Base-by-base conservation (phyloP, 2,113 vertebrate species). In the Panthera tigris region DNA sequence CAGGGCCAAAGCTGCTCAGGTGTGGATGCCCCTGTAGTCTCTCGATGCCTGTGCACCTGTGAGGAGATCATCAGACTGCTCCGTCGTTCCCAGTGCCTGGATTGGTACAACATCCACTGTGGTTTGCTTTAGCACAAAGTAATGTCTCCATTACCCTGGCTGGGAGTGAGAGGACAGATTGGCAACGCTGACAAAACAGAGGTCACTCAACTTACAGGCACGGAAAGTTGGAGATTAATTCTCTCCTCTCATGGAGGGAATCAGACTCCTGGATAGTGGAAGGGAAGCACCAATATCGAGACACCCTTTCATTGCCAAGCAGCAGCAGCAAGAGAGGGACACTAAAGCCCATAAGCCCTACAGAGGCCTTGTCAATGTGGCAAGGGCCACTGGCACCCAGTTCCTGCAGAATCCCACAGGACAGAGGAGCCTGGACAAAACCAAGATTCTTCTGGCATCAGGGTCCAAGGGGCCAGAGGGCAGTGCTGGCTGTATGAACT, bases 171-270 rank as follows among this genome's bases (percentile, higher is more conserved):
- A 96, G 83, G 73, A 96, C 95, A 97, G 93, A 97, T 48, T 96
- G 97, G 90, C 92, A 96, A 98, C 3, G 0, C 76, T 93, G 91
- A 97, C 7, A n/a, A 96, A 83, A 93, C 82, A 97, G 96, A 97
- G 95, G 97, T 97, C 97, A 98, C 71, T 92, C 95, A 97, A 97
- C 57, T 97, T 79, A 97, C 81, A 95, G 0, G 0, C 36, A 23
- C 33, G 89, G 90, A 91, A 97, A 98, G 95, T 16, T 84, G 80
- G 94, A 97, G 97, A 98, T 98, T 97, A 98, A 98, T 98, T 98
- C 96, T 91, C 91, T 97, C 78, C 95, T 80, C 96, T 96, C 86
- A 97, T 18, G 83, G 79, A 93, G 63, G 97, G 88, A 97, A 97
- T 93, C 98, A 96, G 97, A 86, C 79, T 85, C 96, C 89, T 85